Evolutionary conservation across 2,797 vertebrate genomes (phyloP).

Genomic region (Morelia viridis): DNA sequence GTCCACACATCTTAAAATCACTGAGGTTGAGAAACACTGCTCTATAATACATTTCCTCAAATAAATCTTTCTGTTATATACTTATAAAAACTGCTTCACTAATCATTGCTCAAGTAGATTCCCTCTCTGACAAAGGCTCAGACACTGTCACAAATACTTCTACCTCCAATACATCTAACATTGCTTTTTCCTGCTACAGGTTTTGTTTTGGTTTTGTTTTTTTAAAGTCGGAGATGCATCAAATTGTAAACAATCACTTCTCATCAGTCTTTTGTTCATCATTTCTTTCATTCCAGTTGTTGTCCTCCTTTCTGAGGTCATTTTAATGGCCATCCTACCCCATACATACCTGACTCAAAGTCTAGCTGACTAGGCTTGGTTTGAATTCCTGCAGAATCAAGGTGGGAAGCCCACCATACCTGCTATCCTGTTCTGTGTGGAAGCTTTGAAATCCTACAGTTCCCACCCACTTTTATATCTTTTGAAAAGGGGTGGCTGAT

Average conservation of each 20-base stretch:
- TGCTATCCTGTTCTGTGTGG: background rate
- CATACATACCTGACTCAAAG: background rate
- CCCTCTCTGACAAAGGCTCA: background rate
- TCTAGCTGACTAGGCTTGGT: background rate
- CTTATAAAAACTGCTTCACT: background rate
- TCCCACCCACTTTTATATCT: background rate
- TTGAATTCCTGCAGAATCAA: background rate
- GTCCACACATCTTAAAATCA: too few relatives aligned
- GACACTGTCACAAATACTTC: background rate
- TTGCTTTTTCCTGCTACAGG: background rate
- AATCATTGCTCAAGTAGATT: background rate
- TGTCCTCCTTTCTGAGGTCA: background rate
- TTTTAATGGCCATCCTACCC: background rate
- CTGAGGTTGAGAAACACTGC: background rate
- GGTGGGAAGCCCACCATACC: background rate
- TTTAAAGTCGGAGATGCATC: background rate
- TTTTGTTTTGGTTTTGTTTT: background rate
- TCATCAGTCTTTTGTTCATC: background rate
- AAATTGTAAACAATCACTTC: background rate
- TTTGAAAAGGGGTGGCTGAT: background rate
- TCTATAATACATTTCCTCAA: background rate
- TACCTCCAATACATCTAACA: background rate
- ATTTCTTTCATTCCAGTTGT: background rate
- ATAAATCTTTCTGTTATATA: background rate
- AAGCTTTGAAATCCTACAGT: background rate